Evolutionary conservation across 1,140 invertebrate species (phyloP).

Genomic region (Musca domestica): DNA sequence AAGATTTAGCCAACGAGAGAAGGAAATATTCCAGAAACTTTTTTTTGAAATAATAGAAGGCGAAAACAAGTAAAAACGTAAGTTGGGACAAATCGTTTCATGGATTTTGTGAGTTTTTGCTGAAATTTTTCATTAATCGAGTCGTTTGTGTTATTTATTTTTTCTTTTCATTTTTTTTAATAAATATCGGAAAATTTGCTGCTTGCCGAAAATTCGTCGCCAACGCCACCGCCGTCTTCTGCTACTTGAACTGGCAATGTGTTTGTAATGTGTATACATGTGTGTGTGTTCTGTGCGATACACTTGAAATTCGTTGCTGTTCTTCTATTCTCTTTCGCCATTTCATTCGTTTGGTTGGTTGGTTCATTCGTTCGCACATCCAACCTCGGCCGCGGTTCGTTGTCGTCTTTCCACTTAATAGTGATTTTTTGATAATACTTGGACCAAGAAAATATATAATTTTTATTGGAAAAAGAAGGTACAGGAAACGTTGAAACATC

Average conservation of each 20-base stretch:
- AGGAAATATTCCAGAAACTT: conserved; percentile 16
- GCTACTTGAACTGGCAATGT: background rate
- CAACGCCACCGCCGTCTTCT: conserved; percentile 1
- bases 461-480: background rate
- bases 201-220: background rate
- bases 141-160: background rate
- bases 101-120: background rate
- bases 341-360: conserved; percentile 10
- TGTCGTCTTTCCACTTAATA: conserved; percentile 19
- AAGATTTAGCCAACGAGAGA: background rate
- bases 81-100: background rate
- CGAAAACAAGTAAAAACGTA: background rate
- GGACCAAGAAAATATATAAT: background rate
- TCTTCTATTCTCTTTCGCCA: conserved; percentile 1
- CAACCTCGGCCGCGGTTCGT: conserved; percentile 3
- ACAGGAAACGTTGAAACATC: background rate
- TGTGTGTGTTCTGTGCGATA: conserved; percentile 3
- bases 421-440: conserved; percentile 9
- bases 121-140: background rate
- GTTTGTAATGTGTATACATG: background rate
- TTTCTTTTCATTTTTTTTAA: background rate
- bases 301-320: conserved; percentile 13
- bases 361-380: conserved; percentile 1
- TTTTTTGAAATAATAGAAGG: background rate
- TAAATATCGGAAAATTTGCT: conserved; percentile 2